phyloP scores from a whole-genome alignment of 2,888 invertebrate genomes.

The Ceratothoa steindachneri region DNA sequence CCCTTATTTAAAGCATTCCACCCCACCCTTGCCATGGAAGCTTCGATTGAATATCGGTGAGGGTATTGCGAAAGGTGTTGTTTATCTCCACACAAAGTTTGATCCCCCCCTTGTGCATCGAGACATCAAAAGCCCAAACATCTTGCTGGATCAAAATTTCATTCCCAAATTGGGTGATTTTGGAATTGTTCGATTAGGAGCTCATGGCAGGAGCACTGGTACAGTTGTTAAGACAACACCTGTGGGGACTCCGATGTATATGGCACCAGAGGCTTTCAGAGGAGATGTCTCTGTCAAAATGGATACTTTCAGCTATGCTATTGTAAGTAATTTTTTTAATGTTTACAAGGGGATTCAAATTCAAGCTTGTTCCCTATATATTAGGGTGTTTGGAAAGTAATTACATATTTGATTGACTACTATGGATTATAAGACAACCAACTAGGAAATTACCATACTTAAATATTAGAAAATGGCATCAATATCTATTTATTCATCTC shows the following conservation, averaged over 20 bases:
- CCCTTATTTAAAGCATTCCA: conserved; percentile 5
- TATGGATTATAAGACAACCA: too few species aligned
- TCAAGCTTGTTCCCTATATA: conserved; percentile 15
- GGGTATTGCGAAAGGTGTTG: conserved; percentile 66
- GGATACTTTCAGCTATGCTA: conserved; percentile 73
- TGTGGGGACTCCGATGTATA: conserved; percentile 68
- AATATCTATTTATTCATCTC: too few species aligned
- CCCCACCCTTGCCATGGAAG: conserved; percentile 55
- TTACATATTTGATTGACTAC: too few species aligned
- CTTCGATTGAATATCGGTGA: conserved; percentile 62
- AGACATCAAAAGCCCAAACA: conserved; percentile 75
- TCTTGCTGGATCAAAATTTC: conserved; percentile 64
- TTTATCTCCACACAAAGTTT: conserved; percentile 63
- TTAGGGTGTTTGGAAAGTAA: not conserved
- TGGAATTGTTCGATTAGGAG: conserved; percentile 63
- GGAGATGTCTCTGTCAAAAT: conserved; percentile 67
- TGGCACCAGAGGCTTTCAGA: conserved; percentile 69
- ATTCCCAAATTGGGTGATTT: conserved; percentile 73
- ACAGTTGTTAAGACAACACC: conserved; percentile 55
- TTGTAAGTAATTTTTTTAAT: conserved; percentile 57
- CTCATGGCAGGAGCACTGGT: conserved; percentile 53
- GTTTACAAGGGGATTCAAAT: not conserved
- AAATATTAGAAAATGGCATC: too few species aligned
- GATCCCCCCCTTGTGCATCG: conserved; percentile 67
- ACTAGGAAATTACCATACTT: too few species aligned